Evolutionary conservation across 2,888 invertebrate genomes (phyloP).

Genomic region (Sphecodes monilicornis): DNA sequence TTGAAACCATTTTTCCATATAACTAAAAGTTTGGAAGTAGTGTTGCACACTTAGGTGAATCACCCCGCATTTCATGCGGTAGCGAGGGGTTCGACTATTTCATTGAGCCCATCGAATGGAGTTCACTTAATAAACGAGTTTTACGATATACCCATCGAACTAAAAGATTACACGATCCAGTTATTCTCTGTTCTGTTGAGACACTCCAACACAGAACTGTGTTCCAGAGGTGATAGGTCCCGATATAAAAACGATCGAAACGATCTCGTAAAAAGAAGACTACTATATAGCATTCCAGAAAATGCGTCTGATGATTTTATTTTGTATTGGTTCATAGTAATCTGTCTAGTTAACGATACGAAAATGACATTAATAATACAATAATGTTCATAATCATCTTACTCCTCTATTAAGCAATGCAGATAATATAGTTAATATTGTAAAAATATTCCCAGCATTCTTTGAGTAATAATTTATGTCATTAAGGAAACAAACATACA

Average conservation of each 20-base stretch:
- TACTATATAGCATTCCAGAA: neutral
- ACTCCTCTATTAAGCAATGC: too few relatives aligned
- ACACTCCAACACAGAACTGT: neutral
- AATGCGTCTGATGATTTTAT: neutral
- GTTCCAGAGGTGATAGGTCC: neutral
- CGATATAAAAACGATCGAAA: constrained; percentile 14
- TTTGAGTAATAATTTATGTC: too few relatives aligned
- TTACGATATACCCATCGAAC: constrained; percentile 37
- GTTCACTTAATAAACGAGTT: constrained; percentile 52
- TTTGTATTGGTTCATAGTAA: neutral
- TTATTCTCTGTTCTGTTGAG: neutral
- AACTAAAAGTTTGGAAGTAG: neutral
- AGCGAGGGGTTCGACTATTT: constrained; percentile 15
- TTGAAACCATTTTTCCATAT: neutral
- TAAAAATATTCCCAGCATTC: too few relatives aligned
- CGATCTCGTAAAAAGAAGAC: constrained; percentile 26
- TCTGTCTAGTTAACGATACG: neutral
- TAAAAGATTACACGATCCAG: constrained; percentile 17
- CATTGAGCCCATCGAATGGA: constrained; percentile 37
- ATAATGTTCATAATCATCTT: too few relatives aligned
- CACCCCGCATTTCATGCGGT: constrained; percentile 23
- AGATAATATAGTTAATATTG: too few relatives aligned
- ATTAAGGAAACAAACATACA: too few relatives aligned
- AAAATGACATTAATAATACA: too few relatives aligned
- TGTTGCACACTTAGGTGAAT: neutral